Evolutionary conservation across 2,113 vertebrate genomes (phyloP).

Genomic region (Tetrao urogallus): DNA sequence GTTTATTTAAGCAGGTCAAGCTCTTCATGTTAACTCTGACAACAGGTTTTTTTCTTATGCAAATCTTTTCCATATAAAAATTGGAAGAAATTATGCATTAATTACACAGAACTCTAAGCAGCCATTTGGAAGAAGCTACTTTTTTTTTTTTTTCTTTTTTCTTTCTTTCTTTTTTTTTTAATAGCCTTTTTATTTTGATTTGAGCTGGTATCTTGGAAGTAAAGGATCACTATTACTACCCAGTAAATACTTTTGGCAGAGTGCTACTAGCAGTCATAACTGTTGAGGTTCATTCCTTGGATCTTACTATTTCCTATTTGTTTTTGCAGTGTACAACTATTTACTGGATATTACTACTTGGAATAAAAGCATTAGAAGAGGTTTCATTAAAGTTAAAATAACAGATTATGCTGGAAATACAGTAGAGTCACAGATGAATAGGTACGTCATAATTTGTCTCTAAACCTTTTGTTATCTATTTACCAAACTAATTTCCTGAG

Average conservation of each 20-base stretch:
- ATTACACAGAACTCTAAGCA: not conserved
- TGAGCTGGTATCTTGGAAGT: not conserved
- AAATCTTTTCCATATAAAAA: not conserved
- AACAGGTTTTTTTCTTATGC: not conserved
- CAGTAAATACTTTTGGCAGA: not conserved
- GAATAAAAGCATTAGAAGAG: slow-evolving; percentile 80
- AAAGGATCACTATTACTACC: not conserved
- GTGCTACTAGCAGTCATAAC: not conserved
- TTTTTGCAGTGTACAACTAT: slow-evolving; percentile 80
- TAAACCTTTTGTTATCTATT: not conserved
- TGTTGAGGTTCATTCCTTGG: not conserved
- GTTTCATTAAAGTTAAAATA: slow-evolving; percentile 84
- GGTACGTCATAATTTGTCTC: slow-evolving; percentile 74
- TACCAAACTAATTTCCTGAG: not conserved
- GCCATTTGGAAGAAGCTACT: not conserved
- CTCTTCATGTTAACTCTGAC: not conserved
- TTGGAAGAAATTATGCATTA: not conserved
- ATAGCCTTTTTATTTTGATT: not conserved
- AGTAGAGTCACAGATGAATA: slow-evolving; percentile 78
- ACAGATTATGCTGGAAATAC: slow-evolving; percentile 56
- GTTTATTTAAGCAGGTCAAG: not conserved
- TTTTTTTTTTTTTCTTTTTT: not conserved
- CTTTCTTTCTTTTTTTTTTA: not conserved
- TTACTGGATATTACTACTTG: slow-evolving; percentile 84
- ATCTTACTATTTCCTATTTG: not conserved